Base-by-base conservation (phyloP, 2,888 invertebrate genomes). In the Microctonus hyperodae region DNA sequence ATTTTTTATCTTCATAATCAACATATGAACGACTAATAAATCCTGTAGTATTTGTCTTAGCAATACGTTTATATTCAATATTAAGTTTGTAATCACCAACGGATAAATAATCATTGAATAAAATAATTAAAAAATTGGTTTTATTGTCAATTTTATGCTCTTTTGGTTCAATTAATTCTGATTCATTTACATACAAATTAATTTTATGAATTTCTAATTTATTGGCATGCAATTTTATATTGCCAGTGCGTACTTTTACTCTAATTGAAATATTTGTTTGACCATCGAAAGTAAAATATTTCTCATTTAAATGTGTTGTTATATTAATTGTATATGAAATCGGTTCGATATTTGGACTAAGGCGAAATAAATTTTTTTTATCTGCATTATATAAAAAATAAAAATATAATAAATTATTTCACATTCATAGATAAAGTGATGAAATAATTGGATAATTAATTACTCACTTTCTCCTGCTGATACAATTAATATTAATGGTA, bases 301-400 rank as follows among this genome's bases (percentile, higher is more conserved):
- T 16, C 10, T 50, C 10, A 20, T 16, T 50, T 13, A 50, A 23
- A 50, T 23, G 9, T 5, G 48, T 50, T 10, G 10, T 50, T 3
- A 50, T n/a, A 5, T 50, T 20, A 23, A 50, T 50, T 50, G 13
- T 22, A 22, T 50, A 50, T 22, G 48, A 22, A 11, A 22, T 50
- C 20, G 48, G 48, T 9, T 16, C 48, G 11, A 50, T 20, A 23
- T 50, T 50, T 16, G 48, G 16, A 0, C 20, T 4, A 4, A 50
- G 16, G 16, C 48, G 48, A 50, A 20, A 50, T 11, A 2, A 50
- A 88, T 5, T 37, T 37, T n/a, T 2, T 37, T 37, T 11, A 13
- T n/a, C 37, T 37, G 13, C 5, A 11, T 37, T 1, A 2, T 7
- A 2, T 1, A 37, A 37, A 13, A 37, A 37, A 37, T 10, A 35